These are phyloP conservation scores for Oreocharis arfaki DNA, from an alignment of 2,113 vertebrate species.

Conservation along the genomic window DNA sequence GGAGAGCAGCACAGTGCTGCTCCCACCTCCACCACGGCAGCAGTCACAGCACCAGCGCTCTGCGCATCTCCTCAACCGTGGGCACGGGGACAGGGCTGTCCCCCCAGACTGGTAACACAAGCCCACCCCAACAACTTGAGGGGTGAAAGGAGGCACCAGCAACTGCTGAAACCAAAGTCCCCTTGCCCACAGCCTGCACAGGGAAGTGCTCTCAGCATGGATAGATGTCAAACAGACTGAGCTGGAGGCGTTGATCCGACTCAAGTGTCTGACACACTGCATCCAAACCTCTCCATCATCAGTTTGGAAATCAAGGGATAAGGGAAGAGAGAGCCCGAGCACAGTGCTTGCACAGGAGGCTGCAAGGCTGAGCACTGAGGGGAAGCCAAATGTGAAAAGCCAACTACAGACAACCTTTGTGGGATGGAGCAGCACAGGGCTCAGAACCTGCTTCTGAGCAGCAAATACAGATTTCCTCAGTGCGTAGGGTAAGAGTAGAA, in stretches of 20 bases:
- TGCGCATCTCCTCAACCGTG: background rate
- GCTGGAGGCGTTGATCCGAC: accelerated
- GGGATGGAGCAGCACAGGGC: background rate
- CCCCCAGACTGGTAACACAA: accelerated
- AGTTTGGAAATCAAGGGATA: background rate
- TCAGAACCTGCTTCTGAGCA: background rate
- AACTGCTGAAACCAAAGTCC: background rate
- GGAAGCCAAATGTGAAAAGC: background rate
- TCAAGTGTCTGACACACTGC: accelerated
- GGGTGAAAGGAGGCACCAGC: background rate
- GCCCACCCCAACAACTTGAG: background rate
- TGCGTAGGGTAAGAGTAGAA: background rate
- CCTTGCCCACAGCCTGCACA: background rate
- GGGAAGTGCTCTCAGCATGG: background rate
- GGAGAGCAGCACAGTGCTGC: background rate
- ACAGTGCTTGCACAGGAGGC: accelerated
- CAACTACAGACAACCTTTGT: background rate
- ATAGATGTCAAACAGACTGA: background rate
- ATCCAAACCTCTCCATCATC: background rate
- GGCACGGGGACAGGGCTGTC: background rate
- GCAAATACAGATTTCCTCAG: background rate
- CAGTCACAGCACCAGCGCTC: background rate
- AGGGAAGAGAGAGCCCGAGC: background rate
- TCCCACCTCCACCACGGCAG: accelerated
- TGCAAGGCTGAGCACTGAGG: background rate